Percentiles rank a stretch among this genome's conserved stretches.
Evolutionary conservation across 2,888 invertebrate genomes (phyloP).

Genomic region (Balanococcus diminutus): DNA sequence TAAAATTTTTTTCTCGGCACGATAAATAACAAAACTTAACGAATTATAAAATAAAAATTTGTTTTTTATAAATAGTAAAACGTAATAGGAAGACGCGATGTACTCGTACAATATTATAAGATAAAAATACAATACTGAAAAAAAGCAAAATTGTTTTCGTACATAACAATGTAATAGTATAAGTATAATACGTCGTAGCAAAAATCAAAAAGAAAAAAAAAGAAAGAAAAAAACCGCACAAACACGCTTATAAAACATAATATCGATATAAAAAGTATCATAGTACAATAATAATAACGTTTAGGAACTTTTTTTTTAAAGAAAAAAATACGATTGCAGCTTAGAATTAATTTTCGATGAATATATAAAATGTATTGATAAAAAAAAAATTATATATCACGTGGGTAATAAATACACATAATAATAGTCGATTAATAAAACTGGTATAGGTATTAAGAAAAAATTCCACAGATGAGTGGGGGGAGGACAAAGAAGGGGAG

Average conservation of each 20-base stretch:
- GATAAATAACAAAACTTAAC: not conserved
- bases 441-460: not conserved
- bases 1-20: not conserved
- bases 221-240: not conserved
- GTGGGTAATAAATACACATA: not conserved
- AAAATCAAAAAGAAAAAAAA: not conserved
- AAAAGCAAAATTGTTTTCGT: not conserved
- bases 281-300: not conserved
- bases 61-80: not conserved
- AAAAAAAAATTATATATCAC: not conserved
- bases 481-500: not conserved
- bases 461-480: too few relatives aligned
- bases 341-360: not conserved
- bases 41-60: not conserved
- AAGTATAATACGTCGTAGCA: not conserved
- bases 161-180: not conserved
- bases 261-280: not conserved
- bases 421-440: not conserved
- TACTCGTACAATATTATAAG: too few relatives aligned
- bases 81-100: not conserved
- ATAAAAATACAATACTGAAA: not conserved
- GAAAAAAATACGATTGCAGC: not conserved
- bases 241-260: not conserved
- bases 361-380: not conserved
- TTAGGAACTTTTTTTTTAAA: not conserved